Percentiles rank a stretch among this genome's conserved stretches.
Evolutionary conservation across 2,797 vertebrate genomes (phyloP).

Genomic region (Microhierax caerulescens): DNA sequence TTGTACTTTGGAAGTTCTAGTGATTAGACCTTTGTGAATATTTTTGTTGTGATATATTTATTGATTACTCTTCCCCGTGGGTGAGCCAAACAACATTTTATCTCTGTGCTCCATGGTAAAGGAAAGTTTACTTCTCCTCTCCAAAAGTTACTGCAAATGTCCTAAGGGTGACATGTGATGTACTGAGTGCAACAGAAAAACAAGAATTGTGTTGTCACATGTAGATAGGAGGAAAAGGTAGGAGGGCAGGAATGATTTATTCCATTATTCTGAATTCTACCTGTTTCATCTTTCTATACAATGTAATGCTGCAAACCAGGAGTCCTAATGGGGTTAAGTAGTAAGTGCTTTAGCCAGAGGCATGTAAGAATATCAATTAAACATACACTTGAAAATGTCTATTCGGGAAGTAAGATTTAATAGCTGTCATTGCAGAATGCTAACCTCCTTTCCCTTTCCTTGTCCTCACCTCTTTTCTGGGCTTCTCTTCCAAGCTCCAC

Average conservation of each 20-base stretch:
- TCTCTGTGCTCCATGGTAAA: background rate
- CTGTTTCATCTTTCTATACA: background rate
- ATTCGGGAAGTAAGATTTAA: constrained; percentile 19
- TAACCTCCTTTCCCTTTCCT: background rate
- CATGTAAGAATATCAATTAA: constrained; percentile 35
- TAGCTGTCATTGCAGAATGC: background rate
- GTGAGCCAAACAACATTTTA: background rate
- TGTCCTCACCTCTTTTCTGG: background rate
- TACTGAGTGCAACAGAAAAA: background rate
- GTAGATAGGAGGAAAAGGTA: background rate
- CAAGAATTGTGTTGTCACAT: background rate
- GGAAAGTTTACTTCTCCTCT: background rate
- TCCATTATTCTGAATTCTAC: background rate
- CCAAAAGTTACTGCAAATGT: background rate
- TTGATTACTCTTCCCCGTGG: background rate
- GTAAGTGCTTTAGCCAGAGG: constrained; percentile 1
- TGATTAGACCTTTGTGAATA: background rate
- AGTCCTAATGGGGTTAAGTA: constrained; percentile 7
- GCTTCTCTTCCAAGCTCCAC: background rate
- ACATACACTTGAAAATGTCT: constrained; percentile 12
- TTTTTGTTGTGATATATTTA: background rate
- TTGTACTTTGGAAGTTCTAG: background rate
- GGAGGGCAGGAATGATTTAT: background rate
- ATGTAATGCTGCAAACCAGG: background rate
- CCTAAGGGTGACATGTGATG: background rate